Evolutionary conservation across 2,888 invertebrate genomes (phyloP), one percentile per base, ranked within the genome.

Genomic region (Acanthosepion lycidas): DNA sequence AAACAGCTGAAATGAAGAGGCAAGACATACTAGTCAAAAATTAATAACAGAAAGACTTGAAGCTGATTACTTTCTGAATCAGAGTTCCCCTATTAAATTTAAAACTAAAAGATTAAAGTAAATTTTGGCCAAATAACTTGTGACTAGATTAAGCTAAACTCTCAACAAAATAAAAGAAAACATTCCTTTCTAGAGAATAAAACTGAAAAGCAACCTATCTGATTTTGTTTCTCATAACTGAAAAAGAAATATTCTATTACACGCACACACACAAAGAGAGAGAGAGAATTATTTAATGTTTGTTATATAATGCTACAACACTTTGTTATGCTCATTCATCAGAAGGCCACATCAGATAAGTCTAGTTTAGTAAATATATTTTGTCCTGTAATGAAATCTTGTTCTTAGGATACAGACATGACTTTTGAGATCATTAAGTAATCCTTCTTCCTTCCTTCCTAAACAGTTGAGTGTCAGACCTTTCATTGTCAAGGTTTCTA

Each of bases 401-500:
- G n/a, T 53, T 49, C 94, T 95, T 97, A 97, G 97, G 97, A 97
- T 97, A 97, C 99, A 99, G 93, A 99, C 99, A 97, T 99, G 99
- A 94, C 99, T 99, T 97, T 98, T 98, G 94, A 99, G 98, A 98
- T 99, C 99, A 98, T 99, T 99, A 95, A 99, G 98, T 95, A 99
- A 98, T 94, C 99, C 99, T 98, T 99, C 99, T 96, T 99, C 99
- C 97, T 99, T 99, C 95, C 99, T 98, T 59, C 99, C 99, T 96
- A 99, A 98, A 97, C 99, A 99, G 97, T 99, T 99, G 94, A 99
- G 98, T 95, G 99, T 99, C 96, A 99, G 98, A 95, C 99, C 99
- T 98, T 99, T 99, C 99, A 99, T 99, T 94, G 99, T 99, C 98
- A 99, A 98, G 55, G 99, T 99, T 98, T 99, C 99, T 99, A 98